Base-by-base conservation (phyloP, 2,888 invertebrate genomes). In the Leptopilina syphax region DNA sequence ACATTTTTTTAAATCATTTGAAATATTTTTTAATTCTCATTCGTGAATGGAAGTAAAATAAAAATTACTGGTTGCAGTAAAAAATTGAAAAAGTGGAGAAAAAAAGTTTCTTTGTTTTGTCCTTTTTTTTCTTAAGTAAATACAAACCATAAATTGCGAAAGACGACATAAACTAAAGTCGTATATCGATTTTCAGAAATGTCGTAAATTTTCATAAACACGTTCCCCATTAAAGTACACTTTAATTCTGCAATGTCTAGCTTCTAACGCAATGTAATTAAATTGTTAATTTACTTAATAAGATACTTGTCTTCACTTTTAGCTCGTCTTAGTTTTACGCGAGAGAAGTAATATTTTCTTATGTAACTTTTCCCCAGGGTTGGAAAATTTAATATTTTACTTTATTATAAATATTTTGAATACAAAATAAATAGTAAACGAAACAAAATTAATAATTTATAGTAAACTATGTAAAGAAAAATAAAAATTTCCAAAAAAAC, bases 241-340 rank as follows among this genome's bases (percentile, higher is more conserved):
- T 73, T 54, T 57, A 73, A 57, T 73, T 73, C n/a, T 57, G 4
- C 34, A 57, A 34, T 57, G 41, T 73, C n/a, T 57, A 57, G 41
- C 34, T 57, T 34, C 54, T 34, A 57, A 73, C 57, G 73, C 73
- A 57, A 57, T 57, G 73, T 73, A 73, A 73, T 57, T 73, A 73
- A 60, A 73, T 73, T 73, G 34, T 57, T 57, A 57, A 73, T 73
- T 73, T 73, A 73, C 73, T 73, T 41, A 73, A 57, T 57, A 57
- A 73, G 73, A 41, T 54, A 57, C 73, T 57, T 73, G 57, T 73
- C 73, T 73, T 73, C 57, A 73, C 57, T 73, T 73, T 10, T 57
- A 73, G 18, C 73, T 57, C 34, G 34, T 73, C 57, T n/a, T 63
- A 63, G 18, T 50, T 24, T 63, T 63, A n/a, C 63, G 63, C 63